Percentiles rank a stretch among this genome's conserved stretches.
These are phyloP conservation scores for Gymnosoma rotundatum DNA, from an alignment of 2,888 invertebrate species.

Conservation along the genomic window DNA sequence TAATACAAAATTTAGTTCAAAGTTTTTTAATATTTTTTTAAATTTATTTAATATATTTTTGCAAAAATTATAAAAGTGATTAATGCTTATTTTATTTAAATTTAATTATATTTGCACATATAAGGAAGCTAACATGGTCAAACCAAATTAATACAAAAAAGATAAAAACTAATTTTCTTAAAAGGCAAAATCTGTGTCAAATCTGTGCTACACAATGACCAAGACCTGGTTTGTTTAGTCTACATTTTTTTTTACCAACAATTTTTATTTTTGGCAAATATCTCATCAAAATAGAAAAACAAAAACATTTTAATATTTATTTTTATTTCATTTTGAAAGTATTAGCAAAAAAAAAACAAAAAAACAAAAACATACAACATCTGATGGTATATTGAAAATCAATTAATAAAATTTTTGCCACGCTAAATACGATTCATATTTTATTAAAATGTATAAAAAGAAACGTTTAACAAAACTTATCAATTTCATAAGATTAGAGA, in stretches of 20 bases:
- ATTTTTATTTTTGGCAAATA: slow-evolving; percentile 46
- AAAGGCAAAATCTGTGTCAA: slow-evolving; percentile 45
- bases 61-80: too few species aligned
- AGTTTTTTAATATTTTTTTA: too few species aligned
- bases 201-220: slow-evolving; percentile 46
- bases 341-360: neutral
- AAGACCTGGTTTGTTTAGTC: slow-evolving; percentile 57
- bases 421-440: slow-evolving; percentile 28
- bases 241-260: slow-evolving; percentile 14
- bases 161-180: neutral
- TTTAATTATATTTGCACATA: neutral
- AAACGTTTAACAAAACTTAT: slow-evolving; percentile 19
- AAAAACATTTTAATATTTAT: slow-evolving; percentile 14
- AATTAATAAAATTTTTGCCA: neutral
- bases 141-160: neutral
- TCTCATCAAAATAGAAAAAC: slow-evolving; percentile 6
- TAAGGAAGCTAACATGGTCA: slow-evolving; percentile 23
- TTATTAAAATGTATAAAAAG: neutral
- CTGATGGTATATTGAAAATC: neutral
- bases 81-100: too few species aligned
- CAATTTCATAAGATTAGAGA: neutral
- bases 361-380: too few species aligned
- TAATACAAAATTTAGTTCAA: too few species aligned
- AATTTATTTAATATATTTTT: too few species aligned
- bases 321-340: slow-evolving; percentile 5